phyloP scores from a whole-genome alignment of 2,888 invertebrate species.

The Dryococelus australis region DNA sequence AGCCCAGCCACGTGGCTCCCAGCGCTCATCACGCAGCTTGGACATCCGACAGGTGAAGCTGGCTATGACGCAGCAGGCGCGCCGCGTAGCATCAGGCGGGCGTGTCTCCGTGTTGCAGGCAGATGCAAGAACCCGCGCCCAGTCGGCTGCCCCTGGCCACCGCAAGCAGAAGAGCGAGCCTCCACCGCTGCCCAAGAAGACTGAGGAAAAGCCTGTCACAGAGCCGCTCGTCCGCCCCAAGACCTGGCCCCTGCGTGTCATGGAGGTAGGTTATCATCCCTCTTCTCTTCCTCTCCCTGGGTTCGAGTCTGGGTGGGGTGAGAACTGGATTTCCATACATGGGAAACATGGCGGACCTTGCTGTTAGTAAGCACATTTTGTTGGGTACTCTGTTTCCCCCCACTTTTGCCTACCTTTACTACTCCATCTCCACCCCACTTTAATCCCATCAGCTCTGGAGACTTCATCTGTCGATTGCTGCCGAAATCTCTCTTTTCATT shows the following conservation, averaged over 20 bases:
- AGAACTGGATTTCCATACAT: no score
- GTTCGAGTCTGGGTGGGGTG: neutral
- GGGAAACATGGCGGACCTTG: no score
- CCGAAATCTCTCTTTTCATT: no score
- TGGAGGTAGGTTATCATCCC: slow-evolving; percentile 40
- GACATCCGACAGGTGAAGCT: slow-evolving; percentile 57
- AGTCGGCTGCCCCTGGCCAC: slow-evolving; percentile 46
- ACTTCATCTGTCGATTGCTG: no score
- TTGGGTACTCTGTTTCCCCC: no score
- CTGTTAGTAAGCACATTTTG: no score
- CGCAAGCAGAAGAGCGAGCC: slow-evolving; percentile 48
- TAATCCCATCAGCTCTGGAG: no score
- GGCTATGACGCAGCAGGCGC: slow-evolving; percentile 56
- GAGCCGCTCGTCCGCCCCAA: slow-evolving; percentile 45
- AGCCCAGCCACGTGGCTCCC: neutral
- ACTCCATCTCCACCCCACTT: no score
- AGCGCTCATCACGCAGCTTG: slow-evolving; percentile 52
- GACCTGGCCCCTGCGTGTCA: slow-evolving; percentile 48
- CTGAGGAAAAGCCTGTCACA: slow-evolving; percentile 27
- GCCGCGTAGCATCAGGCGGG: slow-evolving; percentile 43
- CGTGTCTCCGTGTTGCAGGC: slow-evolving; percentile 35
- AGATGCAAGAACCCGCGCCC: slow-evolving; percentile 40
- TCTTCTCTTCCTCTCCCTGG: neutral
- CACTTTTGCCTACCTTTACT: no score
- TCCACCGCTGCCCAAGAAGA: slow-evolving; percentile 35